Percentiles rank a stretch among this genome's conserved stretches.
Conservation (phyloP, 2,888 invertebrate species). For the Luffia ferchaultella region DNA sequence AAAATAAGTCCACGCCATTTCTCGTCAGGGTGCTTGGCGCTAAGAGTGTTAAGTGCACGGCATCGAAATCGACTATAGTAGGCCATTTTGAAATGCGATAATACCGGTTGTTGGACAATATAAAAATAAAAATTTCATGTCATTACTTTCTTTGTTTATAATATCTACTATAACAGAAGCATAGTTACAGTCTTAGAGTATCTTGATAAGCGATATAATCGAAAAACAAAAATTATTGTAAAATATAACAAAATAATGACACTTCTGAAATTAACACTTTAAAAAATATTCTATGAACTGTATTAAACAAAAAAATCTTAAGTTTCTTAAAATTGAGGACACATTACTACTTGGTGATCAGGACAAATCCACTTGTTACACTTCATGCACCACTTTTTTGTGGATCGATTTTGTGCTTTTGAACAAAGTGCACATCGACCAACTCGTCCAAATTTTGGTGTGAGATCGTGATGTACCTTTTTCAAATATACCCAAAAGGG, state of each 20-base stretch:
- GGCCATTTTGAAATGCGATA: not conserved
- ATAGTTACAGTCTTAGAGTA: not conserved
- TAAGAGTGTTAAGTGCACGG: conserved; percentile 1
- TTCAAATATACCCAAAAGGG: conserved; percentile 5
- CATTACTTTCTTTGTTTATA: not conserved
- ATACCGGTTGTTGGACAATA: not conserved
- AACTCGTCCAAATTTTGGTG: conserved; percentile 9
- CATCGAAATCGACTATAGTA: not conserved
- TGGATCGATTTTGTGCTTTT: conserved; percentile 8
- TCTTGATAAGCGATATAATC: not conserved
- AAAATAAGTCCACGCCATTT: too few relatives aligned
- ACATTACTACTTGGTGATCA: conserved; percentile 11
- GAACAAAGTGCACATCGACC: conserved; percentile 9
- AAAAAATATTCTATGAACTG: conserved; percentile 7
- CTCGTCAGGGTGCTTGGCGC: too few relatives aligned
- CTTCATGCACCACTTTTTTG: conserved; percentile 11
- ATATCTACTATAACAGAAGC: not conserved
- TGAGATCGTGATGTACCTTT: conserved; percentile 2
- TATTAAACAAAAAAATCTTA: conserved; percentile 8
- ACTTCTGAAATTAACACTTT: not conserved
- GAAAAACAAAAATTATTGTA: not conserved
- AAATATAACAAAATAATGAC: not conserved
- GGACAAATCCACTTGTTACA: conserved; percentile 12
- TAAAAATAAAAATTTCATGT: conserved; percentile 2
- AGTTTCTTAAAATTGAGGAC: conserved; percentile 11